Percentiles rank a stretch among this genome's conserved stretches.
Evolutionary conservation across 2,888 invertebrate species (phyloP).

Genomic region (Eledone cirrhosa): DNA sequence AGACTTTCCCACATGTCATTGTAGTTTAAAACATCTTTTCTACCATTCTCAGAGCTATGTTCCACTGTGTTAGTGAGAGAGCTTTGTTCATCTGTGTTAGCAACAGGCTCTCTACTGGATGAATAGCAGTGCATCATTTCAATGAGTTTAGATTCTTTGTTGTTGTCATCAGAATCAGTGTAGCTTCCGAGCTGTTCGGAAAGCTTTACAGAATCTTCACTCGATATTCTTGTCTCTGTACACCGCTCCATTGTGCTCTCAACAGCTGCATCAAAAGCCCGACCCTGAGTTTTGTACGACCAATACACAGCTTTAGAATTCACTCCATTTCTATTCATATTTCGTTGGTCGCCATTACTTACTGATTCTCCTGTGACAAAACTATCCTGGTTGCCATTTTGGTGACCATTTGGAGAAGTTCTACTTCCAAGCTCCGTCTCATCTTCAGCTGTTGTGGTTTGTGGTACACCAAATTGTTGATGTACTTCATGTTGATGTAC

Average conservation of each 20-base stretch:
- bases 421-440: no score
- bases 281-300: slow-evolving; percentile 11
- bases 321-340: no score
- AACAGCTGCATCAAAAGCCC: slow-evolving; percentile 14
- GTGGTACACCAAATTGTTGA: no score
- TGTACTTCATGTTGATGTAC: no score
- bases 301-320: background rate
- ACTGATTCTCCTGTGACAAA: no score
- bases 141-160: slow-evolving; percentile 44
- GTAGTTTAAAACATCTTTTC: slow-evolving; percentile 36
- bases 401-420: no score
- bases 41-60: slow-evolving; percentile 32
- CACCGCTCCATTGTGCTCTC: slow-evolving; percentile 5
- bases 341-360: no score
- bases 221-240: background rate
- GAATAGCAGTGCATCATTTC: slow-evolving; percentile 53
- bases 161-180: slow-evolving; percentile 28
- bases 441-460: no score
- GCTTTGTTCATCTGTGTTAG: slow-evolving; percentile 24
- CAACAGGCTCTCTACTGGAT: background rate
- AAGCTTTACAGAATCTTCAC: background rate
- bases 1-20: slow-evolving; percentile 50
- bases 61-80: slow-evolving; percentile 24
- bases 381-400: no score
- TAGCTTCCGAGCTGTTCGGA: background rate